Evolutionary conservation across 2,797 vertebrate species (phyloP).

Genomic region (Garrulus glandarius): DNA sequence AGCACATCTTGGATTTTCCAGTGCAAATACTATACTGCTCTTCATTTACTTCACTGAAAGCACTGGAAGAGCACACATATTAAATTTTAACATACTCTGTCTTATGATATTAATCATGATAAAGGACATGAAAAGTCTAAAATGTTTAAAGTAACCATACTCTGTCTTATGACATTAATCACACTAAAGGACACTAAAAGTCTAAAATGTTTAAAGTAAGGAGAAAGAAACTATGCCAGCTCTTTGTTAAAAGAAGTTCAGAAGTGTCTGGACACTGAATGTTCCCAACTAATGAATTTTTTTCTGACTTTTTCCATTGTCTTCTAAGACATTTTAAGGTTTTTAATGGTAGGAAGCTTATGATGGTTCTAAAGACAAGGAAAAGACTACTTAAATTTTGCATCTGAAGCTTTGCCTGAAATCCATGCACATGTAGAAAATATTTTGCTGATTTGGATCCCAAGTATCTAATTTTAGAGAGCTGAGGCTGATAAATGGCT

Average conservation of each 20-base stretch:
- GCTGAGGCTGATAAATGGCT: neutral
- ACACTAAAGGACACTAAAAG: neutral
- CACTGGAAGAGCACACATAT: neutral
- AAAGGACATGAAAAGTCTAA: neutral
- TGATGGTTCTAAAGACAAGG: neutral
- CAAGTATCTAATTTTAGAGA: slow-evolving; percentile 27
- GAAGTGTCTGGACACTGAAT: neutral
- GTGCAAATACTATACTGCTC: neutral
- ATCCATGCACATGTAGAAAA: neutral
- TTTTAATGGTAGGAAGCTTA: neutral
- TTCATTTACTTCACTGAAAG: neutral
- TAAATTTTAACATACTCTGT: neutral
- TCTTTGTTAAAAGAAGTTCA: neutral
- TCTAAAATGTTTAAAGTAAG: neutral
- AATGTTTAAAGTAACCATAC: neutral
- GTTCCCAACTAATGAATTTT: neutral
- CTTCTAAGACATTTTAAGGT: neutral
- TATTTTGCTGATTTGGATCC: neutral
- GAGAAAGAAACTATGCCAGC: neutral
- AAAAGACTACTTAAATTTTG: neutral
- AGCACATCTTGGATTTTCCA: neutral
- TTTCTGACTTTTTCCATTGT: neutral
- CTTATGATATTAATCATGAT: neutral
- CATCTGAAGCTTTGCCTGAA: neutral
- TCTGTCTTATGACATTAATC: neutral